phyloP scores from a whole-genome alignment of 2,888 invertebrate species.

The Bedellia somnulentella region DNA sequence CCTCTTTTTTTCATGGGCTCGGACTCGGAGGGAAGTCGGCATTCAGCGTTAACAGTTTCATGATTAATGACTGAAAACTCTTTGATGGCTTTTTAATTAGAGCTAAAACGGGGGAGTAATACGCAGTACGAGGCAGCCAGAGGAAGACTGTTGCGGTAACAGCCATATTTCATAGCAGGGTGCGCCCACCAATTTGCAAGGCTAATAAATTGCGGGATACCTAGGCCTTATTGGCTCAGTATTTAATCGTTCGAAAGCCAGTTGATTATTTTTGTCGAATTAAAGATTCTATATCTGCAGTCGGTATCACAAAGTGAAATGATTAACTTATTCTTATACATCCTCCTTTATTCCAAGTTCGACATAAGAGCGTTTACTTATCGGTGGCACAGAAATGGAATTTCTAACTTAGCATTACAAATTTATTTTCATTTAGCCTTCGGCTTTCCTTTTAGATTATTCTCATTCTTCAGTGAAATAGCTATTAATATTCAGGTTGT shows the following conservation, averaged over 20 bases:
- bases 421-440: slow-evolving; percentile 46
- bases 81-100: slow-evolving; percentile 64
- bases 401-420: slow-evolving; percentile 60
- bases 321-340: slow-evolving; percentile 42
- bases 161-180: slow-evolving; percentile 54
- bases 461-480: slow-evolving; percentile 49
- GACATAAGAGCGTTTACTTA: slow-evolving; percentile 45
- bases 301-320: slow-evolving; percentile 32
- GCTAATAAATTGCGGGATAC: slow-evolving; percentile 58
- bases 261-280: slow-evolving; percentile 42
- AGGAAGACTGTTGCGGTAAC: slow-evolving; percentile 10
- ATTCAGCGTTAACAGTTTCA: slow-evolving; percentile 59
- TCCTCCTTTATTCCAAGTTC: slow-evolving; percentile 32
- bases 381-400: slow-evolving; percentile 50
- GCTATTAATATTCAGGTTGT: slow-evolving; percentile 59
- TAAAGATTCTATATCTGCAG: slow-evolving; percentile 25
- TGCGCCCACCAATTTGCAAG: slow-evolving; percentile 52
- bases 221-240: slow-evolving; percentile 55
- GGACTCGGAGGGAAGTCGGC: slow-evolving; percentile 42
- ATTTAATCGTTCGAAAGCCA: slow-evolving; percentile 35
- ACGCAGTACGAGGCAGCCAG: slow-evolving; percentile 22
- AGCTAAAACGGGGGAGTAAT: slow-evolving; percentile 59
- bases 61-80: slow-evolving; percentile 62
- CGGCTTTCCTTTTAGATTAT: slow-evolving; percentile 44
- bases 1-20: slow-evolving; percentile 38